phyloP scores from a whole-genome alignment of 2,888 invertebrate genomes.

The Chrysomela aeneicollis region DNA sequence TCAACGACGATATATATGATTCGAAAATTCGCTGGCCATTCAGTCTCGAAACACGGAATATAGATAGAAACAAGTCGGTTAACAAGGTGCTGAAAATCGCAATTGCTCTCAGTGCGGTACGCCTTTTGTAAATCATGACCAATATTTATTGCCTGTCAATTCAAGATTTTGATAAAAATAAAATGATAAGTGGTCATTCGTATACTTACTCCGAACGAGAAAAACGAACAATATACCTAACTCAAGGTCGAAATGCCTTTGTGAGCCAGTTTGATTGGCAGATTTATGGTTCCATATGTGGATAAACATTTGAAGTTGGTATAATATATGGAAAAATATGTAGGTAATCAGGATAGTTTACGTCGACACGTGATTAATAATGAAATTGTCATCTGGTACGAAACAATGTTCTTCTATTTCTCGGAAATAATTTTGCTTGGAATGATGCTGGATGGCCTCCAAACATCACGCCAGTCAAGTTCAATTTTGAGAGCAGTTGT shows the following conservation, averaged over 20 bases:
- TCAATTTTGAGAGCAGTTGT: too few relatives aligned
- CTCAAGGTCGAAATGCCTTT: conserved; percentile 38
- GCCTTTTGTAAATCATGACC: conserved; percentile 11
- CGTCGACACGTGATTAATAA: conserved; percentile 35
- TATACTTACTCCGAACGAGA: conserved; percentile 26
- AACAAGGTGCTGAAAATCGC: neutral
- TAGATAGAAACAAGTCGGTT: too few relatives aligned
- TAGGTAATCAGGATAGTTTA: conserved; percentile 36
- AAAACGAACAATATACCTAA: conserved; percentile 35
- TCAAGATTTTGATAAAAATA: conserved; percentile 30
- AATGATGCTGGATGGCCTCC: too few relatives aligned
- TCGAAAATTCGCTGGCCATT: too few relatives aligned
- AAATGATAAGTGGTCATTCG: conserved; percentile 28
- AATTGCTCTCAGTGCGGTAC: neutral
- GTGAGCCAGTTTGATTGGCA: conserved; percentile 42
- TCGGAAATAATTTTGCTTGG: neutral
- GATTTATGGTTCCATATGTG: conserved; percentile 42
- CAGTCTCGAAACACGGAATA: neutral
- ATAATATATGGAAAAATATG: conserved; percentile 39
- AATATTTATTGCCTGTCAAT: conserved; percentile 17
- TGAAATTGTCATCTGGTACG: neutral
- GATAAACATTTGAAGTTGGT: conserved; percentile 39
- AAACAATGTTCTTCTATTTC: neutral
- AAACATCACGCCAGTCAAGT: too few relatives aligned
- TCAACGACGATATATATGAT: too few relatives aligned